These are phyloP conservation scores for Orchestes rusci DNA, from an alignment of 2,888 invertebrate species.

Conservation along the genomic window DNA sequence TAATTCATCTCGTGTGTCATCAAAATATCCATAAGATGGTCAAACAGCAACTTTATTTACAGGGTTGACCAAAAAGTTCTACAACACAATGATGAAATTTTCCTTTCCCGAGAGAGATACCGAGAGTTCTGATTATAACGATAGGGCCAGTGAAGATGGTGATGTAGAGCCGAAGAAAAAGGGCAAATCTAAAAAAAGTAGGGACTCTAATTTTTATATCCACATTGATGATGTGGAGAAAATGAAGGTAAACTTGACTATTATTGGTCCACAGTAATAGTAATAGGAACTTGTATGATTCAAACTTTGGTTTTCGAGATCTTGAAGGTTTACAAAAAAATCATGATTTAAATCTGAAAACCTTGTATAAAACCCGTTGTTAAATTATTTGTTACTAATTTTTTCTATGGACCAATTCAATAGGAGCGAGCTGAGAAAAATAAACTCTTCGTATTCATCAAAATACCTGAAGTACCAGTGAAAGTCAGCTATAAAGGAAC, in stretches of 20 bases:
- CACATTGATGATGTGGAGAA: slow-evolving; percentile 94
- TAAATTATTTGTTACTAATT: no score
- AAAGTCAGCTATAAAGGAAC: slow-evolving; percentile 93
- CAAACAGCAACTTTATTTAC: not conserved
- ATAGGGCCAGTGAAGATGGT: slow-evolving; percentile 52
- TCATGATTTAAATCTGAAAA: no score
- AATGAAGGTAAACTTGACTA: slow-evolving; percentile 67
- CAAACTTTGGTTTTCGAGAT: no score
- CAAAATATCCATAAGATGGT: no score
- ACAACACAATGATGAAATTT: slow-evolving; percentile 94
- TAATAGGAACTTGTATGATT: no score
- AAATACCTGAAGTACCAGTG: slow-evolving; percentile 85
- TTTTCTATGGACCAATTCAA: no score
- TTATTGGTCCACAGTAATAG: not conserved
- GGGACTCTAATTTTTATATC: slow-evolving; percentile 86
- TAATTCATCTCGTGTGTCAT: no score
- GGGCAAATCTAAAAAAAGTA: slow-evolving; percentile 48
- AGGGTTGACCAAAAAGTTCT: slow-evolving; percentile 92
- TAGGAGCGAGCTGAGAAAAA: slow-evolving; percentile 96
- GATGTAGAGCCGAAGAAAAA: slow-evolving; percentile 47
- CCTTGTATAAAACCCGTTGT: no score
- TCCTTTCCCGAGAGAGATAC: slow-evolving; percentile 93
- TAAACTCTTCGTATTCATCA: slow-evolving; percentile 96
- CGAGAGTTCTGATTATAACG: slow-evolving; percentile 66
- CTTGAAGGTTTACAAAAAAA: no score